Percentiles rank a stretch among this genome's conserved stretches.
Evolutionary conservation across 2,113 vertebrate genomes (phyloP).

Genomic region (Clinocottus analis): DNA sequence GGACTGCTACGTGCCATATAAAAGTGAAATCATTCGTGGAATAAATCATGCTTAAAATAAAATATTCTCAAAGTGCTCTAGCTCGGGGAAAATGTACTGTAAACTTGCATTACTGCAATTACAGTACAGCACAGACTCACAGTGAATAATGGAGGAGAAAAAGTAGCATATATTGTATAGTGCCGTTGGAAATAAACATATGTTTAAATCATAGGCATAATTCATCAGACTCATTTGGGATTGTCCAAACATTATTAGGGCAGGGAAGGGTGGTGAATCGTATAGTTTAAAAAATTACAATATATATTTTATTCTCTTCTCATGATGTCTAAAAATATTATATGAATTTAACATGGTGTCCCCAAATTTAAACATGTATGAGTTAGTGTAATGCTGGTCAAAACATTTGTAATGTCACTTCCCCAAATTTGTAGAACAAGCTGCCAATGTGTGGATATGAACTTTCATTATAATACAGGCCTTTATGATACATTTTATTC

Average conservation of each 20-base stretch:
- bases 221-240: background rate
- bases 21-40: slow-evolving; percentile 66
- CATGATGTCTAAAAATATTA: too few relatives aligned
- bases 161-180: background rate
- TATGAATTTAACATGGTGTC: too few relatives aligned
- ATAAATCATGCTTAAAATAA: slow-evolving; percentile 53
- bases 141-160: background rate
- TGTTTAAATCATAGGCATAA: background rate
- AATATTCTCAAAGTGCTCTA: slow-evolving; percentile 64
- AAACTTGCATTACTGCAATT: slow-evolving; percentile 13
- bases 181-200: background rate
- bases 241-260: background rate
- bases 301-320: background rate
- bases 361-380: background rate
- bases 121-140: slow-evolving; percentile 21
- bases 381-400: background rate
- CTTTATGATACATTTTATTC: background rate
- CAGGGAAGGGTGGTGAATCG: background rate
- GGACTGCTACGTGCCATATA: slow-evolving; percentile 37
- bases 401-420: background rate
- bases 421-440: background rate
- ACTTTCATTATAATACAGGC: background rate
- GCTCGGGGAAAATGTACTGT: slow-evolving; percentile 23
- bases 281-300: background rate
- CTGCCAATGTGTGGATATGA: background rate